Evolutionary conservation across 2,888 invertebrate species (phyloP).

Genomic region (Orthosia cruda): DNA sequence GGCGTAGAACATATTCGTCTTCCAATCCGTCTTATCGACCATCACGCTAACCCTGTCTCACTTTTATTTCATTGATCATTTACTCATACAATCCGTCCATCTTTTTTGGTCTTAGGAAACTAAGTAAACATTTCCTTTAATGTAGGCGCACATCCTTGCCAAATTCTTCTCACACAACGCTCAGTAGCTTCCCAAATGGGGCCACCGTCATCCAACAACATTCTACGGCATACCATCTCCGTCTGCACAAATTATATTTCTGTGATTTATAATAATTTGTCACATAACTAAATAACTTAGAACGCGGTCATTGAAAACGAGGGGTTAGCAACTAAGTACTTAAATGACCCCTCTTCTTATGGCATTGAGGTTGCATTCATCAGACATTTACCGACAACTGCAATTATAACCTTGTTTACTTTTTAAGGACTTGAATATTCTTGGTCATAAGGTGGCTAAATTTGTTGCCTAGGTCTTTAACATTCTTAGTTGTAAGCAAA

Average conservation of each 20-base stretch:
- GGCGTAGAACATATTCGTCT: no score
- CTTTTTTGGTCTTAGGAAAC: not conserved
- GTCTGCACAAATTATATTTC: constrained; percentile 33
- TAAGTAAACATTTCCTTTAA: not conserved
- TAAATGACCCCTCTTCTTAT: constrained; percentile 43
- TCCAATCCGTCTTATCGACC: no score
- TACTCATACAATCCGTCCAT: not conserved
- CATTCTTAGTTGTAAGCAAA: not conserved
- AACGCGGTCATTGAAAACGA: constrained; percentile 71
- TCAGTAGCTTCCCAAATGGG: constrained; percentile 17
- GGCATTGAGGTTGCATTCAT: constrained; percentile 52
- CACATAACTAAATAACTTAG: constrained; percentile 60
- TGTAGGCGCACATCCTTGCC: not conserved
- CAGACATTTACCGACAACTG: constrained; percentile 22
- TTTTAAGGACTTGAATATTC: constrained; percentile 21
- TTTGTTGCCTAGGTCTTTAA: no score
- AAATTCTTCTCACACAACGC: not conserved
- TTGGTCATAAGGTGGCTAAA: constrained; percentile 17
- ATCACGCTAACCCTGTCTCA: no score
- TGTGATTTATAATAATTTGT: constrained; percentile 61
- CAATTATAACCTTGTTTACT: constrained; percentile 49
- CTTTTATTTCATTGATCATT: no score
- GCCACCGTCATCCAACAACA: constrained; percentile 13
- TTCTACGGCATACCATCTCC: constrained; percentile 36
- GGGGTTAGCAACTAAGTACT: constrained; percentile 37